Evolutionary conservation across 2,888 invertebrate species (phyloP), one percentile per base, ranked within the genome.

Genomic region (Hylaea fasciaria): DNA sequence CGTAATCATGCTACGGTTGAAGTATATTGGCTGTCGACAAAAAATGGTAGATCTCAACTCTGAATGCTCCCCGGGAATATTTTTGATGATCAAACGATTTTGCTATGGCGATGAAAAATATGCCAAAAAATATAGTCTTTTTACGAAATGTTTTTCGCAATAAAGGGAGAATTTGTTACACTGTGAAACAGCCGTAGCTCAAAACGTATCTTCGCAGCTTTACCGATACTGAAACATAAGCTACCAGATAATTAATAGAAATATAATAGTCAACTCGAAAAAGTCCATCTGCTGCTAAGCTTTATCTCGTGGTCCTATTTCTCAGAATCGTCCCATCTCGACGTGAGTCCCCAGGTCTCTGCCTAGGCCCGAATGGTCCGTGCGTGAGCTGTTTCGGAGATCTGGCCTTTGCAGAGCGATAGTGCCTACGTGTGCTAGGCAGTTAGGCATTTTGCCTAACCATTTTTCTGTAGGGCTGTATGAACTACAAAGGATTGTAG

Each of bases 371-470:
- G 73, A 78, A 78, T 77, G 80, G 73, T 57, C 68, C 64, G 77
- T 72, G 81, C 82, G 83, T 81, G 82, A 77, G 77, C 73, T 71
- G 75, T 78, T 79, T 71, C 71, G 71, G 78, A 73, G 72, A 71
- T 73, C 69, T 60, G 12, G 68, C 72, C 71, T 81, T 81, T 77
- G 78, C 78, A 71, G 75, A 49, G 57, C 68, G 75, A 78, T 74
- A 68, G 63, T 59, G 45, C 49, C 57, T 65, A 66, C 63, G 66
- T 65, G 68, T 53, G 43, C 49, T 66, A 62, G 62, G 48, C 48
- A 58, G 62, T 48, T 55, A 60, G 62, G 63, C 57, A 12, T 49
- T 50, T 62, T 32, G 57, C 62, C 48, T 50, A 50, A 46, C 41
- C 35, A 53, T 57, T 57, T 62, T 62, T 57, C 52, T 50, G 28